Evolutionary conservation across 2,113 vertebrate species (phyloP), one percentile per base, ranked within the genome.

Genomic region (Varanus komodoensis): DNA sequence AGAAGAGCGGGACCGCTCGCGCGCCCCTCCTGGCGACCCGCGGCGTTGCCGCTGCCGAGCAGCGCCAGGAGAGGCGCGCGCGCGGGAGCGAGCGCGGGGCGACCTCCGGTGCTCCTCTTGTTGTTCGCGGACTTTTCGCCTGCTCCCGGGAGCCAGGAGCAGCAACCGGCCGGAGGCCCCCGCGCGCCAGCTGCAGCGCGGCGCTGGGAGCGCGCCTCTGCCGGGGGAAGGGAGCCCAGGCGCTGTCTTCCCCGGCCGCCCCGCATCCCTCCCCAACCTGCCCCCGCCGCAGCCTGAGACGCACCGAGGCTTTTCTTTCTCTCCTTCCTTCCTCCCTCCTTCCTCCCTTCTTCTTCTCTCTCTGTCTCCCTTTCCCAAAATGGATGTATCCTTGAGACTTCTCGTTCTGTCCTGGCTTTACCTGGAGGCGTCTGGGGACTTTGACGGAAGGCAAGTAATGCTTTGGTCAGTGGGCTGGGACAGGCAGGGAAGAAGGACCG

Each of bases 401-500:
- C 23, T 96, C 92, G 74, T 98, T 71, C 89, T 97, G 82, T 97
- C 89, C 95, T 94, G 97, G 92, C 97, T 98, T 92, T 97, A 94
- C 93, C 93, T 98, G 81, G 97, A 93, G 89, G 97, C 97, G 75
- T 96, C 96, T 48, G 98, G 97, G 2, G 98, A 98, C 83, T 98
- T 98, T 96, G 98, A 99, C 93, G 98, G 98, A 92, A 98, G 99
- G 99, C 99, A 97, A 97, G 97, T 15, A 8, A 11, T 23, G 74
- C 25, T 77, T 61, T n/a, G 79, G 8, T 1, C 6, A 27, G 34
- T 1, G 25, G 17, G 79, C 69, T 1, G 71, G 21, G 25, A 1
- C 34, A 11, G 80, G 8, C 44, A n/a, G 54, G 32, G 4, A 32
- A 12, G 57, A 1, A 34, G 17, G 9, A 32, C 50, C 34, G 73